Evolutionary conservation across 2,113 vertebrate species (phyloP), one percentile per base, ranked within the genome.

Genomic region (Ptilorrhoa leucosticta): DNA sequence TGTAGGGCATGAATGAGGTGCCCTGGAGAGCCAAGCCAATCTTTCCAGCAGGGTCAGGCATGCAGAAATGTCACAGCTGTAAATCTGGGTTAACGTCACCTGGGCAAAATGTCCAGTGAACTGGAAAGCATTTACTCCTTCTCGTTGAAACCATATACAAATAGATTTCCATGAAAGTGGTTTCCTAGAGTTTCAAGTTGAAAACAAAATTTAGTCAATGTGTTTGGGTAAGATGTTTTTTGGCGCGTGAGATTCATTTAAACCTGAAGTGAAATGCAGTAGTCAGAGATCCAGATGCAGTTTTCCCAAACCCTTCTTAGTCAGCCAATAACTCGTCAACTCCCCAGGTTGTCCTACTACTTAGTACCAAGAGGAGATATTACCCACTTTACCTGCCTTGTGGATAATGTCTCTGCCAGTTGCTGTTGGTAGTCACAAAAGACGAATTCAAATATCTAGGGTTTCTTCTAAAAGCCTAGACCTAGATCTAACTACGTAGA

Each of bases 61-160:
- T 35, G 24, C n/a, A 92, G 76, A 93, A 90, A 94, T 83, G 58
- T 90, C 95, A 93, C 63, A 82, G 94, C 66, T 85, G 72, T 58
- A 83, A 89, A 93, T 94, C 33, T 93, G 42, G 15, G 80, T 75
- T 88, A 90, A 50, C 60, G 85, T 94, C 87, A 91, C 75, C 84
- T 81, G 60, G 53, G 68, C 82, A 84, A 95, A 95, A 82, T 58
- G 60, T 94, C 63, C 77, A 73, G 15, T 71, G 69, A 89, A 87
- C 61, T 91, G 89, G 81, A 92, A 97, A 85, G 69, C 75, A 95
- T 96, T 84, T 81, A 69, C 73, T 86, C 77, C 78, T 97, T 89
- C 79, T 89, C 61, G 56, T 89, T 83, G 64, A 87, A 96, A 78
- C 37, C 5, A 4, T 58, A 51, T 93, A 75, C 89, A 91, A 97